Percentiles rank a stretch among this genome's conserved stretches.
Evolutionary conservation across 2,888 invertebrate genomes (phyloP).

Genomic region (Limnephilus marmoratus): DNA sequence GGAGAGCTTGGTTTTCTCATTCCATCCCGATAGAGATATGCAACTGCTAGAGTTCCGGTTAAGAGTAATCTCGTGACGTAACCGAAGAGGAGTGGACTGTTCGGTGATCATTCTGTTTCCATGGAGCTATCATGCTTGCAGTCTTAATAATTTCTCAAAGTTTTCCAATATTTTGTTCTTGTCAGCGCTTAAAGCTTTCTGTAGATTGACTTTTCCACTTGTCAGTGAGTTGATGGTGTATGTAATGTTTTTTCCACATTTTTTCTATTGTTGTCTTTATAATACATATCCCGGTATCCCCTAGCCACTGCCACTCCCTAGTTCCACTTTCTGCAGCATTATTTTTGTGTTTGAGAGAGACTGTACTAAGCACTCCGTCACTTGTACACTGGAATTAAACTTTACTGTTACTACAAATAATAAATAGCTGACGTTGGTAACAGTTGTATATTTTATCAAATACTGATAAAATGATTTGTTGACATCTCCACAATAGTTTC

Average conservation of each 20-base stretch:
- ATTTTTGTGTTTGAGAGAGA: conserved; percentile 63
- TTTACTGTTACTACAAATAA: conserved; percentile 4
- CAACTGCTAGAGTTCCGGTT: conserved; percentile 18
- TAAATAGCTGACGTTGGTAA: conserved; percentile 20
- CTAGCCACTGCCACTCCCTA: conserved; percentile 49
- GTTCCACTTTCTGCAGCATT: conserved; percentile 63
- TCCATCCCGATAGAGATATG: conserved; percentile 38
- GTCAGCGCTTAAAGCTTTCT: conserved; percentile 64
- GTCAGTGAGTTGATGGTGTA: conserved; percentile 54
- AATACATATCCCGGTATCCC: conserved; percentile 30
- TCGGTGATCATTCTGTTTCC: conserved; percentile 61
- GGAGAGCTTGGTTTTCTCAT: conserved; percentile 48
- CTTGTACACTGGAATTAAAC: conserved; percentile 53
- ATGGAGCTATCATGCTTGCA: conserved; percentile 67
- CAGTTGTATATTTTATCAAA: conserved; percentile 17
- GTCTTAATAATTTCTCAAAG: conserved; percentile 63
- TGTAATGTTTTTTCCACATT: conserved; percentile 60
- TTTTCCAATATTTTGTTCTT: conserved; percentile 61
- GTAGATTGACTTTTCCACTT: conserved; percentile 64
- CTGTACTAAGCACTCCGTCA: conserved; percentile 60
- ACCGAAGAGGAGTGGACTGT: conserved; percentile 13
- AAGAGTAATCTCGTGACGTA: neutral
- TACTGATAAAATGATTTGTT: neutral
- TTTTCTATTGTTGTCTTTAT: conserved; percentile 55
- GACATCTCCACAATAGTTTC: conserved; percentile 41